These are phyloP conservation scores for Herpailurus yagouaroundi DNA, from an alignment of 2,113 vertebrate genomes.

Conservation along the genomic window DNA sequence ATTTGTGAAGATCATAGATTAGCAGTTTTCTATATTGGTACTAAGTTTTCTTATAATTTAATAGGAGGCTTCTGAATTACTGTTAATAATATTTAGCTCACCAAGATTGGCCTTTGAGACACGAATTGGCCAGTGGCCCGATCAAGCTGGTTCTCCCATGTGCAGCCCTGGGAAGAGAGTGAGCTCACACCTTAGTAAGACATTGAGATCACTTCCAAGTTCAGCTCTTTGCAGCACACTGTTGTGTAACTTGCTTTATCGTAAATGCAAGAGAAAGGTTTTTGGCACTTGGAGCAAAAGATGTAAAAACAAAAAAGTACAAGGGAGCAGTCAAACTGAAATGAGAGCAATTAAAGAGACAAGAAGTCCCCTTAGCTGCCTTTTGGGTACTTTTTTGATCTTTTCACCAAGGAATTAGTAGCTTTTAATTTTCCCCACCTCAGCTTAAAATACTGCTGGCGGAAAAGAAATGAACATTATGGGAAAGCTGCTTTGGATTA, in stretches of 20 bases:
- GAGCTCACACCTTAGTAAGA: not conserved
- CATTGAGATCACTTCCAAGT: not conserved
- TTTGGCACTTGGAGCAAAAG: conserved; percentile 72
- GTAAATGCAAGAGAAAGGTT: conserved; percentile 20
- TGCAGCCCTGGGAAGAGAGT: not conserved
- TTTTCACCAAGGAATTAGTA: conserved; percentile 74
- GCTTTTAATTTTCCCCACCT: conserved; percentile 74
- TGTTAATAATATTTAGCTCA: not conserved
- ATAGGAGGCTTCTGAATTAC: not conserved
- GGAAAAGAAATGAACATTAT: conserved; percentile 16
- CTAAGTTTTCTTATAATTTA: not conserved
- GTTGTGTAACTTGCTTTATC: conserved; percentile 30
- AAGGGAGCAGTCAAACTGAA: conserved; percentile 70
- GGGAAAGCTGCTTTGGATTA: conserved; percentile 4
- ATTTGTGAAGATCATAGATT: not conserved
- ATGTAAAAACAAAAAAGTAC: conserved; percentile 74
- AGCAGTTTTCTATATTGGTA: not conserved
- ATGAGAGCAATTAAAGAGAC: conserved; percentile 73
- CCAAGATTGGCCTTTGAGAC: not conserved
- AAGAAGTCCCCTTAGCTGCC: conserved; percentile 74
- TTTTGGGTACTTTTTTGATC: conserved; percentile 80
- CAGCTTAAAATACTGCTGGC: conserved; percentile 67
- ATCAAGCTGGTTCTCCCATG: not conserved
- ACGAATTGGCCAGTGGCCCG: not conserved
- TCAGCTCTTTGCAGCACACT: not conserved